Evolutionary conservation across 1,140 invertebrate genomes (phyloP).

Genomic region (Choristoneura fumiferana): DNA sequence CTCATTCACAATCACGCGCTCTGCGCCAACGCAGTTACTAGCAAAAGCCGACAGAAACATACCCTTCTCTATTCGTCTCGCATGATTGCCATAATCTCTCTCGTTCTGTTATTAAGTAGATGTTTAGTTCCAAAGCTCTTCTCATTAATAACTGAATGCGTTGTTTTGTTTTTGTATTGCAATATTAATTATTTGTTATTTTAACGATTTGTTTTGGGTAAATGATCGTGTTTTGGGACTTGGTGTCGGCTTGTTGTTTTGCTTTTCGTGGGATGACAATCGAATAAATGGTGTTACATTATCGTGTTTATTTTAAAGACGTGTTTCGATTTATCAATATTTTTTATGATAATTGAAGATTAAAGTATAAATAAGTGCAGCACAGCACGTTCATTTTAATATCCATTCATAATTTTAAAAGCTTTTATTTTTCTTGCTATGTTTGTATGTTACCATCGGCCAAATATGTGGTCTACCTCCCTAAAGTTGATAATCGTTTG

Average conservation of each 20-base stretch:
- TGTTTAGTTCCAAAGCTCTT: constrained; percentile 14
- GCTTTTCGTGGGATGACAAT: constrained; percentile 8
- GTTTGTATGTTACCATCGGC: too few relatives aligned
- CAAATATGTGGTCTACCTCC: too few relatives aligned
- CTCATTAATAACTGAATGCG: constrained; percentile 12
- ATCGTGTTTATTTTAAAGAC: constrained; percentile 2
- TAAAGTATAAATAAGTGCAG: too few relatives aligned
- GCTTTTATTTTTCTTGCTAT: too few relatives aligned
- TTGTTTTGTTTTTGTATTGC: not conserved
- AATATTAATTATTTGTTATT: constrained; percentile 10
- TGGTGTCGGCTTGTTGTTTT: constrained; percentile 1
- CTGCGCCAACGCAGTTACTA: not conserved
- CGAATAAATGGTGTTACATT: not conserved
- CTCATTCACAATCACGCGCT: not conserved
- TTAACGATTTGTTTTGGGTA: constrained; percentile 18
- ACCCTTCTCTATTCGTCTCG: not conserved
- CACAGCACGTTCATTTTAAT: too few relatives aligned
- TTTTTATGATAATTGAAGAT: too few relatives aligned
- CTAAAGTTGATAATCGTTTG: too few relatives aligned
- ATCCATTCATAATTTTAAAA: too few relatives aligned
- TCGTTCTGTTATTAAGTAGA: constrained; percentile 9
- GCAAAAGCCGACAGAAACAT: not conserved
- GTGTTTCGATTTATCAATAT: not conserved
- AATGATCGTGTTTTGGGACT: constrained; percentile 13
- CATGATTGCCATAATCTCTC: not conserved